Conservation (phyloP, 2,888 invertebrate genomes). For the Galerucella nymphaeae region DNA sequence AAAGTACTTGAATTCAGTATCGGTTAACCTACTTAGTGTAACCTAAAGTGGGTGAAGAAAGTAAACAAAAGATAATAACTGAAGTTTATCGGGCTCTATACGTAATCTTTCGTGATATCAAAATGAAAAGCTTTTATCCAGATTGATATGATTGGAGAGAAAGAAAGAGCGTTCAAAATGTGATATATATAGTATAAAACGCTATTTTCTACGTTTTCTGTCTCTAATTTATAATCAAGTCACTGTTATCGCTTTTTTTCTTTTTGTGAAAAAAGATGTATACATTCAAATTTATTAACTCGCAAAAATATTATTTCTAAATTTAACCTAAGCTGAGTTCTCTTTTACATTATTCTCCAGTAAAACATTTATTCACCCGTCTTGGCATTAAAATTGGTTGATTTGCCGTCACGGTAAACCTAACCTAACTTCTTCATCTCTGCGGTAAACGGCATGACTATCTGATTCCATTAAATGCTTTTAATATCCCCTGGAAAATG, state of each 20-base stretch:
- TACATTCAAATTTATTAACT: no score
- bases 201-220: not conserved
- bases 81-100: not conserved
- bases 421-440: no score
- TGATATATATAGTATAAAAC: constrained; percentile 6
- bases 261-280: no score
- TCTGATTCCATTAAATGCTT: no score
- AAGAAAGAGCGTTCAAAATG: constrained; percentile 1
- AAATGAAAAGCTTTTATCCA: constrained; percentile 18
- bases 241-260: not conserved
- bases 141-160: constrained; percentile 6
- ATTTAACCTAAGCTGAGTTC: no score
- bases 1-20: not conserved
- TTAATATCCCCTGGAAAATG: no score
- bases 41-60: not conserved
- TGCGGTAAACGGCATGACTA: no score
- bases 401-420: no score
- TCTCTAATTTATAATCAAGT: not conserved
- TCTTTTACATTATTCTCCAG: no score
- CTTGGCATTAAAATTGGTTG: no score
- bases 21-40: not conserved
- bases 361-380: no score
- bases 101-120: not conserved
- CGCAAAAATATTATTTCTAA: no score
- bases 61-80: not conserved